These are phyloP conservation scores for Diadumene lineata DNA, from an alignment of 92 coral and sea anemone genomes.

Conservation along the genomic window DNA sequence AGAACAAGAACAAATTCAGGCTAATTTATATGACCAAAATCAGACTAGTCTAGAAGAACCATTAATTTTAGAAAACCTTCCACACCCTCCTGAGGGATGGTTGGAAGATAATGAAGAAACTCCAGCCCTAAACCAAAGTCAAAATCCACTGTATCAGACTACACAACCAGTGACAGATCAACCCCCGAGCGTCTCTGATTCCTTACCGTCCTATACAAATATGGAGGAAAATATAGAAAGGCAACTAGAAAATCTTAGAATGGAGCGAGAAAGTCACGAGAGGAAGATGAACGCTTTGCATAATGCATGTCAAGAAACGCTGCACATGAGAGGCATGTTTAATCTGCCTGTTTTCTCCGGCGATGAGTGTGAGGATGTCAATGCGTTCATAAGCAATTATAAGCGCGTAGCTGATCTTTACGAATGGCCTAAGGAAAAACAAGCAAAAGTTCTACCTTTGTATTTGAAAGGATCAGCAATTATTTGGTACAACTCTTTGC, in stretches of 20 bases:
- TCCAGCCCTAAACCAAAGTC: no score
- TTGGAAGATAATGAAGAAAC: not conserved
- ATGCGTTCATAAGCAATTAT: slow-evolving; percentile 1
- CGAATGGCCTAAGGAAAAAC: slow-evolving; percentile 18
- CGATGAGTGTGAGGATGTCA: slow-evolving; percentile 7
- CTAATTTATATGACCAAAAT: no score
- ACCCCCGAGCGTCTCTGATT: no score
- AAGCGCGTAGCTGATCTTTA: slow-evolving; percentile 22
- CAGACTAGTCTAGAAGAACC: not conserved
- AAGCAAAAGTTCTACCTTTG: slow-evolving; percentile 8
- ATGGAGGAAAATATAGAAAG: slow-evolving; percentile 18
- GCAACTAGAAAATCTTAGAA: not conserved
- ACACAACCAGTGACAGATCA: no score
- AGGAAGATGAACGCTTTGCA: slow-evolving; percentile 16
- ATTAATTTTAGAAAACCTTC: not conserved
- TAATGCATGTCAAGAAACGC: slow-evolving; percentile 13
- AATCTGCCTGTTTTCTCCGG: slow-evolving; percentile 4
- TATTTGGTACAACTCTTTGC: slow-evolving; percentile 18
- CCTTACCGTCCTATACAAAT: not conserved
- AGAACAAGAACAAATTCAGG: no score
- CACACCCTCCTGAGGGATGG: slow-evolving; percentile 3
- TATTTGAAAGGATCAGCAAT: not conserved
- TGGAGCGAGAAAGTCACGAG: slow-evolving; percentile 10
- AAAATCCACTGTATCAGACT: not conserved
- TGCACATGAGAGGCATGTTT: slow-evolving; percentile 2